Percentiles rank a stretch among this genome's conserved stretches.
Conservation (phyloP, 2,888 invertebrate species). For the Ashinkailepas kermadecensis region DNA sequence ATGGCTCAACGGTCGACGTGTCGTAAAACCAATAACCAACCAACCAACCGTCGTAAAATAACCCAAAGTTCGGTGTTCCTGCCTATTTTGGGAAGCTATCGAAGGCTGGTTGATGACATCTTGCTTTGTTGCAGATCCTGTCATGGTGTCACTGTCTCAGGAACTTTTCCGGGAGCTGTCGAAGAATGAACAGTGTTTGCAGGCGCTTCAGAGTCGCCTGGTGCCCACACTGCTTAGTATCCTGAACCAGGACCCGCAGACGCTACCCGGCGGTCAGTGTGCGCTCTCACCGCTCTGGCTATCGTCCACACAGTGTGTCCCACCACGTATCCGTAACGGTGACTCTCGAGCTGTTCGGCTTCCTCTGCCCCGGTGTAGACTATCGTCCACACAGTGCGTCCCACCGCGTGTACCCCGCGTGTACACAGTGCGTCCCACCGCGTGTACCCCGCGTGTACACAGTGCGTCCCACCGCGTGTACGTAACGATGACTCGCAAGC, state of each 20-base stretch:
- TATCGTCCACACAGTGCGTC: not conserved
- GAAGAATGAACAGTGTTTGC: slow-evolving; percentile 52
- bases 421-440: no score
- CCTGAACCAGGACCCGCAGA: slow-evolving; percentile 38
- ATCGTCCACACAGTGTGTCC: not conserved
- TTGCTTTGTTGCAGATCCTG: slow-evolving; percentile 48
- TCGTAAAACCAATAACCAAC: no score
- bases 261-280: slow-evolving; percentile 4
- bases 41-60: no score
- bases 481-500: slow-evolving; percentile 38
- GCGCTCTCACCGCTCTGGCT: no score
- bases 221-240: slow-evolving; percentile 59
- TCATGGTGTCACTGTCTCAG: slow-evolving; percentile 53
- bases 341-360: not conserved
- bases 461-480: slow-evolving; percentile 43
- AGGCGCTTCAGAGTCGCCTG: slow-evolving; percentile 55
- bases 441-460: no score
- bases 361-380: no score
- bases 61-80: no score
- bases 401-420: slow-evolving; percentile 45
- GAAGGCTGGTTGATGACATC: no score
- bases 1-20: no score
- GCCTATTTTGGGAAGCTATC: no score
- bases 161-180: slow-evolving; percentile 57
- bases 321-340: slow-evolving; percentile 45